Base-by-base conservation (phyloP, 2,113 vertebrate species). In the Corydoras maculifer region DNA sequence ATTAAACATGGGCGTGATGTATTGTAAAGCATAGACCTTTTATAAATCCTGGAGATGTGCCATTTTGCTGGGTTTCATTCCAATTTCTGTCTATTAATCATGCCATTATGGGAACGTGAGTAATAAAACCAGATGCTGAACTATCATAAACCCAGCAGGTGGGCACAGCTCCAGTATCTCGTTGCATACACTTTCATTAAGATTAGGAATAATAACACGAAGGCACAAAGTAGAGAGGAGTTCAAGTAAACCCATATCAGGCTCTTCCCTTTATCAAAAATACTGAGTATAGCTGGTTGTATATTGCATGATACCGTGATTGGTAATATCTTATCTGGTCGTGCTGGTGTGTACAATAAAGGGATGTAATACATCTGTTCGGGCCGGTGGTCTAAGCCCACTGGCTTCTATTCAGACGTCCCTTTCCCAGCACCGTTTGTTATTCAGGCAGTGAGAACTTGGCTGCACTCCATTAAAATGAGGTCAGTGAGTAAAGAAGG, bases 171-270 rank as follows among this genome's bases (percentile, higher is more conserved):
- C 54, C 54, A 48, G 15, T 53, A 4, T 13, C 11, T 25, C 2
- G 35, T 43, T 43, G 35, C 35, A 43, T 43, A 43, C 35, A 43
- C 35, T 4, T 43, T 43, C 35, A 70, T 55, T 25, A 15, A 43
- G 69, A 29, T 5, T 10, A 50, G 25, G 1, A 51, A 53, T 32
- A 58, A 32, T n/a, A 4, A 29, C 35, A n/a, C 5, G 13, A 67
- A 73, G 64, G 58, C 65, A 73, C 70, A 66, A 14, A 7, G 43
- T 70, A 54, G 5, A 15, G 11, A 55, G 62, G 31, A 74, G 2
- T 74, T 68, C 65, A 68, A 68, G 65, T 74, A 62, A 61, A 62
- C 10, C 58, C 9, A 48, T 9, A 6, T 13, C n/a, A 29, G n/a
- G 61, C n/a, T 43, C 9, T 18, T 66, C 70, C 43, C 25, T 53